Evolutionary conservation across 2,888 invertebrate genomes (phyloP), one percentile per base, ranked within the genome.

Genomic region (Ceratothoa steindachneri): DNA sequence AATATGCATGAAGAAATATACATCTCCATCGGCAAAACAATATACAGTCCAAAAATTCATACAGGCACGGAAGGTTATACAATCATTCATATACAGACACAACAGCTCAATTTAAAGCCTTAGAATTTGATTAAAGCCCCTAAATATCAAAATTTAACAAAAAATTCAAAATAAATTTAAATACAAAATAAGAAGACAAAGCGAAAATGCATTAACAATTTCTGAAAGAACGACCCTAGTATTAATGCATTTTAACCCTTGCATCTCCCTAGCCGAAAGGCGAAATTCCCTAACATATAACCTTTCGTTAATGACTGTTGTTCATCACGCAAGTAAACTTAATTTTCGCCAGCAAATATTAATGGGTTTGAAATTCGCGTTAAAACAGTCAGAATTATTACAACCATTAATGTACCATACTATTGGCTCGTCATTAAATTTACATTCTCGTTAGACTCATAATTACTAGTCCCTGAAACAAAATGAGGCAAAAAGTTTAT

Each of bases 271-370:
- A 19, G 7, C 31, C 12, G 24, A 31, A 60, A 68, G 41, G 55
- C 69, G 64, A n/a, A 24, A 31, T 73, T 28, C 73, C 60, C 31
- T 28, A 30, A 12, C 52, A 30, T 5, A 15, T 9, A 41, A 41
- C 41, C 5, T 41, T 15, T 41, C 41, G 7, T 41, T 30, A 31
- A 60, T 41, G 64, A 68, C 30, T 68, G 64, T 68, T 73, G 68
- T 73, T 68, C 60, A 73, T 73, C 73, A 68, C 68, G 69, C 73
- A 68, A 73, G 73, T 73, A 73, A 73, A 73, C 73, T 73, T 73
- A 68, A 73, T 73, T 73, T 73, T 69, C 73, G 68, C 73, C 68
- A 64, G 68, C 73, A 73, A 73, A 73, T 73, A 67, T 73, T 73
- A 73, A 73, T 73, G 73, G 73, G 64, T 67, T 73, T 73, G 68